A percentile compares a stretch with the other conserved stretches of the same genome.
Conservation (phyloP, 2,888 invertebrate species). For the Eupeodes luniger region DNA sequence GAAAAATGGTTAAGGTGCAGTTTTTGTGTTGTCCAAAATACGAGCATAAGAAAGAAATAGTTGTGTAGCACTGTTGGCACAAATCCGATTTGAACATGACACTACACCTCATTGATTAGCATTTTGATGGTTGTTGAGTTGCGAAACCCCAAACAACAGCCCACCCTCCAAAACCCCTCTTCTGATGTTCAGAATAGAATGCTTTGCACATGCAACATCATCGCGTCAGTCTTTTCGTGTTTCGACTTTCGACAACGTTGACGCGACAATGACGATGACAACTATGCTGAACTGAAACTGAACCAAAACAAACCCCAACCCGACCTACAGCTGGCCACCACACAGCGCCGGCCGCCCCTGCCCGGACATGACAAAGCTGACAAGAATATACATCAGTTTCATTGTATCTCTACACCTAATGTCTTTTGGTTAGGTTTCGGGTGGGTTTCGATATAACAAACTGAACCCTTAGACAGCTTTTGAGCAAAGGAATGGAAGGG, state of each 20-base stretch:
- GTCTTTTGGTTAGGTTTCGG: constrained; percentile 55
- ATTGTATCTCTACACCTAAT: not conserved
- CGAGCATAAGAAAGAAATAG: constrained; percentile 1
- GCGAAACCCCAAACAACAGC: constrained; percentile 3
- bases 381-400: not conserved
- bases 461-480: not conserved
- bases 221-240: not conserved
- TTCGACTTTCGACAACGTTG: not conserved
- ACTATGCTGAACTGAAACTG: no score
- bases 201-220: not conserved
- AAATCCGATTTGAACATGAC: constrained; percentile 76
- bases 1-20: constrained; percentile 27
- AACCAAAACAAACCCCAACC: not conserved
- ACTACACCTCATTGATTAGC: constrained; percentile 74
- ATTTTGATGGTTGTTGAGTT: constrained; percentile 67
- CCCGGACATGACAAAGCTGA: not conserved
- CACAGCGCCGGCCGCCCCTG: not conserved
- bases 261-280: not conserved
- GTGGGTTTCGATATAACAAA: constrained; percentile 1
- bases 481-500: constrained; percentile 20
- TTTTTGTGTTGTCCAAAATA: constrained; percentile 15
- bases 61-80: constrained; percentile 47
- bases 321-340: not conserved
- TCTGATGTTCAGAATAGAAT: not conserved
- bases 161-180: not conserved